These are phyloP conservation scores for Zygothrica quintamaculata DNA, from an alignment of 2,888 invertebrate species.

Conservation along the genomic window DNA sequence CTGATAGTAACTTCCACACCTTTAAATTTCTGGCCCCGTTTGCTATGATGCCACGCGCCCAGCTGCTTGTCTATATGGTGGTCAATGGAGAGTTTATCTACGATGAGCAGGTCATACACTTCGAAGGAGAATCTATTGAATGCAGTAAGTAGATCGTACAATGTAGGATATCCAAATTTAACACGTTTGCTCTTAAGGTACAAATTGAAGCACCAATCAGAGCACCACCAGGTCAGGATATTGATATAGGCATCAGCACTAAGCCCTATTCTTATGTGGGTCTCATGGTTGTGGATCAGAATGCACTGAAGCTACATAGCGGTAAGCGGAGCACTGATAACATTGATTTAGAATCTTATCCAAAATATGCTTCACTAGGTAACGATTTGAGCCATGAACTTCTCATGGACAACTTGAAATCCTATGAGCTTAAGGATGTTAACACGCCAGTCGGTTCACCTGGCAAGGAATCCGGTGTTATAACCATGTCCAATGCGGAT, in stretches of 20 bases:
- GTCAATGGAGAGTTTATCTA: constrained; percentile 92
- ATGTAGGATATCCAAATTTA: fast-evolving
- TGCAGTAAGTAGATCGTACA: constrained; percentile 86
- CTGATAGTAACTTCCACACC: constrained; percentile 77
- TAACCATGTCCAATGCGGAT: constrained; percentile 83
- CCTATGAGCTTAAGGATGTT: constrained; percentile 78
- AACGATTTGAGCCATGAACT: constrained; percentile 79
- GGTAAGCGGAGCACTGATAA: constrained; percentile 85
- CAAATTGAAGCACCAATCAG: constrained; percentile 88
- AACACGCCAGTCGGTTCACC: constrained; percentile 79
- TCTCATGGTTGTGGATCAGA: constrained; percentile 95
- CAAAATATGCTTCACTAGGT: constrained; percentile 58
- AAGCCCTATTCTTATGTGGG: constrained; percentile 95
- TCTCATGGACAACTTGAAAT: constrained; percentile 78
- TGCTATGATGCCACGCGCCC: constrained; percentile 93
- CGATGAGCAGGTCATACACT: constrained; percentile 93
- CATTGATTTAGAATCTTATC: no score
- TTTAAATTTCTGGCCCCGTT: constrained; percentile 89
- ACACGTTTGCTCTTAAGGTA: constrained; percentile 75
- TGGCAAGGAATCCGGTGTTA: constrained; percentile 82
- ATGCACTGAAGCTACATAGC: constrained; percentile 88
- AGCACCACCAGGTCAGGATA: constrained; percentile 91
- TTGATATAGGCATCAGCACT: constrained; percentile 92
- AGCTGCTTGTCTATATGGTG: constrained; percentile 92
- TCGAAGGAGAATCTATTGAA: constrained; percentile 92